phyloP scores from a whole-genome alignment of 2,797 vertebrate species.

The Notolabrus celidotus region DNA sequence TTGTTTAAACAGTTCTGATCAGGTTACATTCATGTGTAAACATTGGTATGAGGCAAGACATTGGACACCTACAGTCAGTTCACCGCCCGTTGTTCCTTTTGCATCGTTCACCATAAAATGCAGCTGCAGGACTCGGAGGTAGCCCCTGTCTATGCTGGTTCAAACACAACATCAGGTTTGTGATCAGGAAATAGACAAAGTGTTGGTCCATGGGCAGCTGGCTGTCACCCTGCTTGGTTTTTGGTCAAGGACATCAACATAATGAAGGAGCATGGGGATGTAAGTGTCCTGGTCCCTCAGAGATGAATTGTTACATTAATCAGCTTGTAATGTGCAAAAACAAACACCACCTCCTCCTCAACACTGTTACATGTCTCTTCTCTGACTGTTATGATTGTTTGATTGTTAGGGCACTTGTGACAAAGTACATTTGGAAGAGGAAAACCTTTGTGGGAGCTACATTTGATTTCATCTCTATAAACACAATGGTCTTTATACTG shows the following conservation, averaged over 20 bases:
- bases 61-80: constrained; percentile 47
- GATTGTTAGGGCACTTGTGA: constrained; percentile 83
- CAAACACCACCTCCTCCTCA: constrained; percentile 23
- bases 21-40: constrained; percentile 86
- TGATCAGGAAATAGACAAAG: constrained; percentile 37
- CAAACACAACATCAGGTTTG: constrained; percentile 48
- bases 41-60: constrained; percentile 79
- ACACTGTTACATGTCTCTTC: constrained; percentile 18
- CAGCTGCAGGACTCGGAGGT: constrained; percentile 60
- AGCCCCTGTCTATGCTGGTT: constrained; percentile 65
- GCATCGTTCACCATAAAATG: constrained; percentile 42
- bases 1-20: constrained; percentile 68
- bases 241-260: constrained; percentile 49
- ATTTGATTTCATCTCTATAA: constrained; percentile 56
- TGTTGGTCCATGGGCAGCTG: constrained; percentile 32
- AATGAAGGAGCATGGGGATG: constrained; percentile 12
- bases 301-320: constrained; percentile 29
- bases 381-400: constrained; percentile 61
- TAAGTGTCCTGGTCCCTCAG: constrained; percentile 45
- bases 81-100: constrained; percentile 35
- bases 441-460: constrained; percentile 66
- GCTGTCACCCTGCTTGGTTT: constrained; percentile 61
- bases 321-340: constrained; percentile 62
- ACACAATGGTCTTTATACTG: constrained; percentile 43
- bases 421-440: constrained; percentile 67